These are phyloP conservation scores for Trypoxylon attenuatum DNA, from an alignment of 2,888 invertebrate genomes.

Conservation along the genomic window DNA sequence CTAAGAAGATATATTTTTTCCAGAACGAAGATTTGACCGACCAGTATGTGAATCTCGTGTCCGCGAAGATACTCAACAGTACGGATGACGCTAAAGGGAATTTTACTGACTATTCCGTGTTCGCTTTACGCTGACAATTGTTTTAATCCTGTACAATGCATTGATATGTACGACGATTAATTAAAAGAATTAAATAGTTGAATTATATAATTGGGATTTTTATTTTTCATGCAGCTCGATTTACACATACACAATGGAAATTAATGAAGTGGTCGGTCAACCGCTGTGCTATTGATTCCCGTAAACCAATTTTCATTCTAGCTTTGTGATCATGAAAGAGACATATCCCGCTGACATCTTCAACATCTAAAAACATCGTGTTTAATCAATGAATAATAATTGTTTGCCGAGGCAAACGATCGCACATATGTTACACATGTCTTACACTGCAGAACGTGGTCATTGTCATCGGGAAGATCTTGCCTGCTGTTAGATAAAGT, in stretches of 20 bases:
- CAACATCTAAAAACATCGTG: conserved; percentile 22
- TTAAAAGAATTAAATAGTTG: too few relatives aligned
- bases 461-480: conserved; percentile 38
- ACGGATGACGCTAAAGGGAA: conserved; percentile 13
- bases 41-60: background rate
- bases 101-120: too few relatives aligned
- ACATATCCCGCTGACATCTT: conserved; percentile 15
- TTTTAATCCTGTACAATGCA: too few relatives aligned
- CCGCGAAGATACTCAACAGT: background rate
- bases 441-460: conserved; percentile 37
- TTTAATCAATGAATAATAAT: background rate
- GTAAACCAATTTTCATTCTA: background rate
- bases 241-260: background rate
- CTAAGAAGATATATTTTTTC: too few relatives aligned
- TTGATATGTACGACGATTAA: too few relatives aligned
- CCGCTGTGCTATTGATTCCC: too few relatives aligned
- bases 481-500: conserved; percentile 40
- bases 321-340: conserved; percentile 6
- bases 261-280: too few relatives aligned
- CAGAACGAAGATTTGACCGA: background rate
- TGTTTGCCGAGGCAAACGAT: too few relatives aligned
- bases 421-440: background rate
- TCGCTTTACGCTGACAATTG: too few relatives aligned
- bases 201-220: background rate
- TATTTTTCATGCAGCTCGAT: too few relatives aligned